These are phyloP conservation scores for Bungarus multicinctus DNA, from an alignment of 2,113 vertebrate species.

Conservation along the genomic window DNA sequence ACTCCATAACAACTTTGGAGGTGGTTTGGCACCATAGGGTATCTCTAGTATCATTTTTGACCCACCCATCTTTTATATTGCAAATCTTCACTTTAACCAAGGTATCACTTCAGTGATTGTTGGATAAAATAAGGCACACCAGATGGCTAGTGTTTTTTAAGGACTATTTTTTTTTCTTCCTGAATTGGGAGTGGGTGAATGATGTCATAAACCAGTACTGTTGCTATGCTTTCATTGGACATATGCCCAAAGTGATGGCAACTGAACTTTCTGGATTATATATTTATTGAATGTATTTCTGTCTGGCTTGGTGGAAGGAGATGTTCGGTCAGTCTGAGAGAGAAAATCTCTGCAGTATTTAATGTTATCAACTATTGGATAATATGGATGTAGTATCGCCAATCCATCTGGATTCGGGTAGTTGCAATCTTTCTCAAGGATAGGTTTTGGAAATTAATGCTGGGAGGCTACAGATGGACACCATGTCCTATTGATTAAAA, in stretches of 20 bases:
- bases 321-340: not conserved
- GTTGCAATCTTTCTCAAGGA: not conserved
- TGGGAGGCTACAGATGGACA: not conserved
- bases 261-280: not conserved
- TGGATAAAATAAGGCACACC: not conserved
- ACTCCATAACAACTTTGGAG: not conserved
- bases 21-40: not conserved
- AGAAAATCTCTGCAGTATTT: not conserved
- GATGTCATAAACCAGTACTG: conserved; percentile 29
- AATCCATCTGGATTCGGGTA: not conserved
- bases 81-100: not conserved
- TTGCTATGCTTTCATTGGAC: not conserved
- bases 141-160: not conserved
- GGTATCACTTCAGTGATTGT: not conserved
- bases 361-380: not conserved
- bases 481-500: not conserved
- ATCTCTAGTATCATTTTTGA: not conserved
- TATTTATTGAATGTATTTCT: not conserved
- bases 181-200: not conserved
- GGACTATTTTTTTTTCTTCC: not conserved
- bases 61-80: not conserved
- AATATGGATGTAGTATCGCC: not conserved
- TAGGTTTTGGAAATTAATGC: not conserved
- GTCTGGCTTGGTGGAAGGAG: not conserved
- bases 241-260: not conserved